Conservation (phyloP, 2,797 vertebrate species). For the Microhierax caerulescens region DNA sequence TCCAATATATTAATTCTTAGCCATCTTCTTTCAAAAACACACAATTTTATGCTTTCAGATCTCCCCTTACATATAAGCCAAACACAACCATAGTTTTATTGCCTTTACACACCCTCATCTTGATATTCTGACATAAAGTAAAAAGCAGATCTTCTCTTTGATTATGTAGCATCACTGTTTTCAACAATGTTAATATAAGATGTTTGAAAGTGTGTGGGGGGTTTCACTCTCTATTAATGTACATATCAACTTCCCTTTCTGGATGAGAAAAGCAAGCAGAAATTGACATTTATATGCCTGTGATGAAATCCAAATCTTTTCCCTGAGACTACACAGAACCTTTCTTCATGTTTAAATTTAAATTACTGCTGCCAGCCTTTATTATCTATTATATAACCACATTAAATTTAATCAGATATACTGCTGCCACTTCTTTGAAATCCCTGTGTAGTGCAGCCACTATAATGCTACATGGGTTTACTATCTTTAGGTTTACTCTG, state of each 20-base stretch:
- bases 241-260: not conserved
- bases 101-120: not conserved
- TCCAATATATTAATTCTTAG: not conserved
- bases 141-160: not conserved
- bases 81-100: not conserved
- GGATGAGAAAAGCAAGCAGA: not conserved
- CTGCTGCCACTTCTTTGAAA: not conserved
- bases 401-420: constrained; percentile 20
- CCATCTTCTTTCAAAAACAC: not conserved
- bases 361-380: constrained; percentile 16
- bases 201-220: not conserved
- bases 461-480: not conserved
- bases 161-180: not conserved
- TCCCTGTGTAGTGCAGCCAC: not conserved
- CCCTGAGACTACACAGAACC: not conserved
- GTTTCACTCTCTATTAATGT: not conserved
- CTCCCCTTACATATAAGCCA: not conserved
- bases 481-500: not conserved
- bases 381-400: constrained; percentile 14
- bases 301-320: constrained; percentile 27
- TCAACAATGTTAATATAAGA: not conserved
- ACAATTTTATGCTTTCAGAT: not conserved
- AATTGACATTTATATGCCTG: not conserved
- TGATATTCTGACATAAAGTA: not conserved
- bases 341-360: constrained; percentile 1